Percentiles rank a stretch among this genome's conserved stretches.
These are phyloP conservation scores for Nephrocerus scutellatus DNA, from an alignment of 2,888 invertebrate species.

Conservation along the genomic window DNA sequence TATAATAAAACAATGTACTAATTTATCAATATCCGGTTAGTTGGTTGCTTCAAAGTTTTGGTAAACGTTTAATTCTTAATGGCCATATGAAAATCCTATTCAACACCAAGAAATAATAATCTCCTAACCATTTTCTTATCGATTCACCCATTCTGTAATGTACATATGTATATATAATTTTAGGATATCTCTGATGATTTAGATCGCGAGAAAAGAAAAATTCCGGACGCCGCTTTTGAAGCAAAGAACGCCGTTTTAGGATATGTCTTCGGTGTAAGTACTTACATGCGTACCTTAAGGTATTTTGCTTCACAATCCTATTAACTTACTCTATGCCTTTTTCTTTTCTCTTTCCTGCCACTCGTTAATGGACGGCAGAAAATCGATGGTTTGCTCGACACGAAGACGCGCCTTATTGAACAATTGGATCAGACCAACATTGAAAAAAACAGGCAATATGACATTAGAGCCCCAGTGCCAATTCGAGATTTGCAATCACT, in stretches of 20 bases:
- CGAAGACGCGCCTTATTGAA: slow-evolving; percentile 65
- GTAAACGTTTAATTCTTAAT: too few relatives aligned
- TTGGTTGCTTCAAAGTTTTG: too few relatives aligned
- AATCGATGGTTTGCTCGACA: slow-evolving; percentile 74
- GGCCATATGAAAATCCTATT: too few relatives aligned
- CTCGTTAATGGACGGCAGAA: slow-evolving; percentile 58
- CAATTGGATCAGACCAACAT: slow-evolving; percentile 66
- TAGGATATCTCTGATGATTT: slow-evolving; percentile 50
- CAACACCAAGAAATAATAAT: too few relatives aligned
- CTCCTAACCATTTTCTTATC: too few relatives aligned
- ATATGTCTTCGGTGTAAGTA: slow-evolving; percentile 75
- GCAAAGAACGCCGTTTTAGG: slow-evolving; percentile 74
- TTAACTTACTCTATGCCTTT: slow-evolving; percentile 1
- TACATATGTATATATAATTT: too few relatives aligned
- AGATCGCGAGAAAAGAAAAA: slow-evolving; percentile 66
- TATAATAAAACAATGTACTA: too few relatives aligned
- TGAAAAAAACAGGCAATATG: slow-evolving; percentile 67
- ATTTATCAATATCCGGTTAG: too few relatives aligned
- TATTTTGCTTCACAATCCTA: too few relatives aligned
- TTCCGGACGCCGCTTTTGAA: slow-evolving; percentile 61
- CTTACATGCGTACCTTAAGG: too few relatives aligned
- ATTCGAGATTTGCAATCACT: slow-evolving; percentile 58
- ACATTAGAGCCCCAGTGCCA: slow-evolving; percentile 60
- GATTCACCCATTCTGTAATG: too few relatives aligned
- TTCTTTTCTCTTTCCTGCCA: slow-evolving; percentile 1